Evolutionary conservation across 2,113 vertebrate species (phyloP).

Genomic region (Prunella fulvescens): DNA sequence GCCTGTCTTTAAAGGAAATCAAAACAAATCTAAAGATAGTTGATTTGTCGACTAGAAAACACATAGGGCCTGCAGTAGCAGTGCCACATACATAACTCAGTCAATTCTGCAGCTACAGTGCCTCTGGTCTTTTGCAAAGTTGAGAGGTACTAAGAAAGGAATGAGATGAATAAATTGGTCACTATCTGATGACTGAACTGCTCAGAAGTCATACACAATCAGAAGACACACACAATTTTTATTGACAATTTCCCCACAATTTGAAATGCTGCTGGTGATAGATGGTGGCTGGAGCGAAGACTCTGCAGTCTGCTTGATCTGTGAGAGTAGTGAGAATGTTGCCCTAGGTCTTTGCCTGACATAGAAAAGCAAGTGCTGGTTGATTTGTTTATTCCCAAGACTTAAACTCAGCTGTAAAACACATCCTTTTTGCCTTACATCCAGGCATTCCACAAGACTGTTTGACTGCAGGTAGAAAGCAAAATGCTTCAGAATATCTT

Average conservation of each 20-base stretch:
- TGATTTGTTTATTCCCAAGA: conserved; percentile 53
- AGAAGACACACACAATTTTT: conserved; percentile 24
- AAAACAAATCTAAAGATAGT: conserved; percentile 16
- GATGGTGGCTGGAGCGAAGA: conserved; percentile 9
- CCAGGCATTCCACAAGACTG: not conserved
- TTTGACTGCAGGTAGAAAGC: conserved; percentile 35
- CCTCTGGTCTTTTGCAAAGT: conserved; percentile 18
- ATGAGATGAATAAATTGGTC: conserved; percentile 47
- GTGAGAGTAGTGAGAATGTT: conserved; percentile 37
- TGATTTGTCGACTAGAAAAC: not conserved
- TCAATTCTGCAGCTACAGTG: not conserved
- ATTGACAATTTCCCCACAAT: conserved; percentile 46
- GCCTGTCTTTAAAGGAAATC: not conserved
- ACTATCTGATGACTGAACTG: conserved; percentile 30
- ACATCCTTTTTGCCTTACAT: not conserved
- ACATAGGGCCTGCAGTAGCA: not conserved
- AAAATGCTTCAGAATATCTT: conserved; percentile 27
- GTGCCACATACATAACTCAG: not conserved
- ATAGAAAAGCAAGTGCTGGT: conserved; percentile 24
- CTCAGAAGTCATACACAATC: conserved; percentile 34
- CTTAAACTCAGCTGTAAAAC: conserved; percentile 22
- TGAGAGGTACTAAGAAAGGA: not conserved
- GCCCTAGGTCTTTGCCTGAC: conserved; percentile 48
- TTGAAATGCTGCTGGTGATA: conserved; percentile 42
- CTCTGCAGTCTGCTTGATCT: conserved; percentile 16